Conservation (phyloP, 2,888 invertebrate species). For the Agrypnus murinus region DNA sequence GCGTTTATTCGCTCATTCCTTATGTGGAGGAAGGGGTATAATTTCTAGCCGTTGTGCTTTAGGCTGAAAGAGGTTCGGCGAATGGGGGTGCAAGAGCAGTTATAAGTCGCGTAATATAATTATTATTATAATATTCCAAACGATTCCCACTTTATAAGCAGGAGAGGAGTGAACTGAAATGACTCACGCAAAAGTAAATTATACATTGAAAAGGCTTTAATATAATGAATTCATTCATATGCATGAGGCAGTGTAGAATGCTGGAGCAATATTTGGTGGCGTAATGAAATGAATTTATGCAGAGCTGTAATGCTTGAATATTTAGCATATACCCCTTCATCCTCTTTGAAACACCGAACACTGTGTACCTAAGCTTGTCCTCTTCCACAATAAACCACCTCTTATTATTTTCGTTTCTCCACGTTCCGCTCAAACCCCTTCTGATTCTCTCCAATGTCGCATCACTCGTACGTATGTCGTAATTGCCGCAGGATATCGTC, state of each 20-base stretch:
- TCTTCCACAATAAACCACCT: slow-evolving; percentile 65
- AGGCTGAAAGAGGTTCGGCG: slow-evolving; percentile 38
- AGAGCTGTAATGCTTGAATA: slow-evolving; percentile 78
- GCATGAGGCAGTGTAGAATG: slow-evolving; percentile 75
- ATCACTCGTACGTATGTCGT: slow-evolving; percentile 25
- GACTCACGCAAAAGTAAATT: slow-evolving; percentile 80
- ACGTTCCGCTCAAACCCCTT: slow-evolving; percentile 40
- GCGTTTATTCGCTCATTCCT: slow-evolving; percentile 27
- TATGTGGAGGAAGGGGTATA: slow-evolving; percentile 27
- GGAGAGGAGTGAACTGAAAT: slow-evolving; percentile 72
- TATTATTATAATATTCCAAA: slow-evolving; percentile 69
- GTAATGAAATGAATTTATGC: slow-evolving; percentile 80
- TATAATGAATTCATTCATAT: slow-evolving; percentile 80
- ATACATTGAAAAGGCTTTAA: slow-evolving; percentile 80
- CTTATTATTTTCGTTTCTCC: slow-evolving; percentile 60
- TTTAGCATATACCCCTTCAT: slow-evolving; percentile 80
- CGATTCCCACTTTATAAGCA: slow-evolving; percentile 69
- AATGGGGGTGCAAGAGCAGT: slow-evolving; percentile 58
- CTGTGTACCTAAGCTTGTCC: slow-evolving; percentile 66
- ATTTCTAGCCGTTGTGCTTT: slow-evolving; percentile 38
- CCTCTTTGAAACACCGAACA: slow-evolving; percentile 73
- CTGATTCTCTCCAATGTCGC: slow-evolving; percentile 22
- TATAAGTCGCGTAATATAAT: slow-evolving; percentile 66
- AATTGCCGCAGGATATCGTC: slow-evolving; percentile 16
- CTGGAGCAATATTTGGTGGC: slow-evolving; percentile 78